phyloP scores from a whole-genome alignment of 2,888 invertebrate species.

The Ennomos quercinarius region DNA sequence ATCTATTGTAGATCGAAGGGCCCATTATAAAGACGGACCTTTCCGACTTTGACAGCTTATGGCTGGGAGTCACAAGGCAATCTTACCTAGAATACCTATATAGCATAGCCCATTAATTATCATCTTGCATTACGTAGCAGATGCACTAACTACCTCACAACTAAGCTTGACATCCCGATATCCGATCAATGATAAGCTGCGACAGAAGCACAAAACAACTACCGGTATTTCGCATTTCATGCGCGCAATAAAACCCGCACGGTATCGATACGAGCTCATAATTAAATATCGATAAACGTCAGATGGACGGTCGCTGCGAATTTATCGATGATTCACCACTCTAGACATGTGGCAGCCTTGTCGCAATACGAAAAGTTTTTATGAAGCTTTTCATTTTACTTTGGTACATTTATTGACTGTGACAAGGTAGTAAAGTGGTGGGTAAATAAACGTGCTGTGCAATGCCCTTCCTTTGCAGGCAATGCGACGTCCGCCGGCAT shows the following conservation, averaged over 20 bases:
- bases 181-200: conserved; percentile 13
- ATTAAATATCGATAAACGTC: conserved; percentile 73
- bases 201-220: conserved; percentile 21
- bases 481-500: conserved; percentile 29
- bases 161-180: conserved; percentile 4
- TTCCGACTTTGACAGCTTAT: too few relatives aligned
- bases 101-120: too few relatives aligned
- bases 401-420: neutral
- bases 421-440: conserved; percentile 8
- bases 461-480: conserved; percentile 25
- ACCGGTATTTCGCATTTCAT: conserved; percentile 20
- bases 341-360: neutral
- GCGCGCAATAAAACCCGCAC: conserved; percentile 6
- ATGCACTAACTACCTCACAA: neutral
- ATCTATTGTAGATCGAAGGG: too few relatives aligned
- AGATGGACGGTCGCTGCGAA: conserved; percentile 30
- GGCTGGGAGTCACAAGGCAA: too few relatives aligned
- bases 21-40: too few relatives aligned
- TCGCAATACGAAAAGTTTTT: neutral
- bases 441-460: conserved; percentile 1
- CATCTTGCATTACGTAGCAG: conserved; percentile 15
- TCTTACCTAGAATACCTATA: too few relatives aligned
- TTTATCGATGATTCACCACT: conserved; percentile 19
- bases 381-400: neutral
- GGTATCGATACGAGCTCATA: conserved; percentile 47